Base-by-base conservation (phyloP, 2,113 vertebrate genomes). In the Gallinago media region DNA sequence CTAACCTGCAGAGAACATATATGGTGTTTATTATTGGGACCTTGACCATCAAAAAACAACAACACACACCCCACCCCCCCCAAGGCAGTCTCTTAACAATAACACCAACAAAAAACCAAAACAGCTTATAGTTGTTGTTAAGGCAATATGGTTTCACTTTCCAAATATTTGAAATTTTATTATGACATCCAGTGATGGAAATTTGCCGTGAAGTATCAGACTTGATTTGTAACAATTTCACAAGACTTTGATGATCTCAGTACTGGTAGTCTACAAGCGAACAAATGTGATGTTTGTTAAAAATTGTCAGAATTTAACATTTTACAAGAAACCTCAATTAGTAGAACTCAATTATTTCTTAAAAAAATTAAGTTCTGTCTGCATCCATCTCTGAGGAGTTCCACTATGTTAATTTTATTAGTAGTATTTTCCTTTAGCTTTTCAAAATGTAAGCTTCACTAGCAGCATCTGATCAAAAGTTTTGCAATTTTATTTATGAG, bases 11-110 rank as follows among this genome's bases (percentile, higher is more conserved):
- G 32, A 56, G 34, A 40, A 23, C 13, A 15, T 31, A 22, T 21
- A 32, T 40, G 36, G 31, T 15, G 11, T 79, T 73, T 52, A 74
- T 74, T 74, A 56, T 19, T 38, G 26, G 6, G 9, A 63, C 12
- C 23, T 58, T 8, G 5, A 46, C 1, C 5, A 59, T 32, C 2
- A 74, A 27, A 65, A 29, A 54, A 71, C 55, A 3, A 34, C 15
- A 17, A 21, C 20, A 40, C 3, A 0, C 6, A 17, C 27, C 32
- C 36, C 36, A 9, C 36, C 8, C 9, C 8, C 36, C 8, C 1
- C 0, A 40, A 47, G 29, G 1, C 2, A 58, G 4, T 20, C 4
- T 82, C 65, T 55, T 29, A 34, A 44, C 4, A 55, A 56, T 5
- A 42, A 14, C 40, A 42, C 11, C 12, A 42, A 42, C 40, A 42